Evolutionary conservation across 2,888 invertebrate genomes (phyloP).

Genomic region (Lasioglossum pauxillum): DNA sequence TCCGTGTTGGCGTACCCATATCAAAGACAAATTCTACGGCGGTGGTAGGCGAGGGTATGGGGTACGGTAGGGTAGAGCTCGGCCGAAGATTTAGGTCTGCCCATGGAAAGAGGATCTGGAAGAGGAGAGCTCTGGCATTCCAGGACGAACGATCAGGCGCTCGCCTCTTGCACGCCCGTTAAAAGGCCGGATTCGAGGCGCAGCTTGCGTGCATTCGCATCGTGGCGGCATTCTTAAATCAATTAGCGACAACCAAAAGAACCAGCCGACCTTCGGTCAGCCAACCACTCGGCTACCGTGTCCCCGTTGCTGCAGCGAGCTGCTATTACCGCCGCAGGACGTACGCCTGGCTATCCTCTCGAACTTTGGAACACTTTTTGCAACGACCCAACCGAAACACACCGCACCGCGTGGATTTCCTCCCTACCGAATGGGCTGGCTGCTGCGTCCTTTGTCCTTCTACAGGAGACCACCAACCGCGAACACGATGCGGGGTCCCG

Average conservation of each 20-base stretch:
- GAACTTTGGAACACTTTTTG: slow-evolving; percentile 66
- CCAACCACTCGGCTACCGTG: slow-evolving; percentile 72
- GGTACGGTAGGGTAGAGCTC: background rate
- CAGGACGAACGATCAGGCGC: slow-evolving; percentile 48
- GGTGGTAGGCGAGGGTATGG: background rate
- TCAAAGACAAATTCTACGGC: slow-evolving; percentile 33
- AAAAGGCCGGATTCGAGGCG: slow-evolving; percentile 62
- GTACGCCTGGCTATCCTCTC: slow-evolving; percentile 47
- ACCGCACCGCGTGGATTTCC: slow-evolving; percentile 46
- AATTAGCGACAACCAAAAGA: slow-evolving; percentile 80
- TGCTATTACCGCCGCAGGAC: slow-evolving; percentile 58
- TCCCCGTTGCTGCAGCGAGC: slow-evolving; percentile 53
- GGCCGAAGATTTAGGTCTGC: slow-evolving; percentile 50
- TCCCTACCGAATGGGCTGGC: slow-evolving; percentile 54
- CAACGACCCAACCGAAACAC: slow-evolving; percentile 49
- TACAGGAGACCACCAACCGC: slow-evolving; percentile 54
- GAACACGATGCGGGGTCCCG: slow-evolving; percentile 39
- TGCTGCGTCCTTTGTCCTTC: slow-evolving; percentile 58
- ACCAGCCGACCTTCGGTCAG: slow-evolving; percentile 80
- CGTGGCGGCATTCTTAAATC: slow-evolving; percentile 76
- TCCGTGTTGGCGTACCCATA: slow-evolving; percentile 31
- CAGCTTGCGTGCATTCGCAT: slow-evolving; percentile 63
- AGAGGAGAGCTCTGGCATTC: slow-evolving; percentile 52
- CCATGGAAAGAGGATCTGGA: slow-evolving; percentile 34
- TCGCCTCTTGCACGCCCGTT: slow-evolving; percentile 24